These are phyloP conservation scores for Misgurnus anguillicaudatus DNA, from an alignment of 2,113 vertebrate species.

Conservation along the genomic window DNA sequence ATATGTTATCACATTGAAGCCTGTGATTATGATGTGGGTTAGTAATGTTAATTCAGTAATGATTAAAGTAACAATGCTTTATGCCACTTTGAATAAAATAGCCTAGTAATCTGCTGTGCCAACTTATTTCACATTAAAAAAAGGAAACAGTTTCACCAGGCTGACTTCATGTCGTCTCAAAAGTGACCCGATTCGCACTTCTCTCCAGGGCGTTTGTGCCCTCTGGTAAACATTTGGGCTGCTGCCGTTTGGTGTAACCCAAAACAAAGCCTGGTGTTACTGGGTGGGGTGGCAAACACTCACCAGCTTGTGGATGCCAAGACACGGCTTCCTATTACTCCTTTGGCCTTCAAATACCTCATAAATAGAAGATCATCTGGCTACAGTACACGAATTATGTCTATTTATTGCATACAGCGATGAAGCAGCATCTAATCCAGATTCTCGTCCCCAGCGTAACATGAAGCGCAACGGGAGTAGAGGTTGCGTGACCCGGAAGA, in stretches of 20 bases:
- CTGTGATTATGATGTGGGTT: not conserved
- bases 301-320: not conserved
- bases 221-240: conserved; percentile 47
- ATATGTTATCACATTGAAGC: not conserved
- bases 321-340: not conserved
- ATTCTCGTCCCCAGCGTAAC: conserved; percentile 79
- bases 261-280: conserved; percentile 24
- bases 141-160: conserved; percentile 51
- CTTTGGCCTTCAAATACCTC: not conserved
- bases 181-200: conserved; percentile 25
- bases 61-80: too few species aligned
- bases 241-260: not conserved
- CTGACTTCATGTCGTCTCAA: conserved; percentile 39
- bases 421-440: conserved; percentile 5
- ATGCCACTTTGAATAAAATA: too few species aligned
- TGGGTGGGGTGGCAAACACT: conserved; percentile 24
- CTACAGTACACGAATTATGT: not conserved
- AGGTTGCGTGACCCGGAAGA: conserved; percentile 83
- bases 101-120: not conserved
- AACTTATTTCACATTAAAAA: not conserved
- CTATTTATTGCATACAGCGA: not conserved
- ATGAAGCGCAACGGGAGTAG: conserved; percentile 87
- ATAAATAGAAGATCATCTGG: conserved; percentile 10
- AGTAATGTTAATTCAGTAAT: conserved; percentile 9
- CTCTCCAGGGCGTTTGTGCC: conserved; percentile 33